Percentiles rank a stretch among this genome's conserved stretches.
phyloP scores from a whole-genome alignment of 2,888 invertebrate species.

The Silvanus unidentatus region DNA sequence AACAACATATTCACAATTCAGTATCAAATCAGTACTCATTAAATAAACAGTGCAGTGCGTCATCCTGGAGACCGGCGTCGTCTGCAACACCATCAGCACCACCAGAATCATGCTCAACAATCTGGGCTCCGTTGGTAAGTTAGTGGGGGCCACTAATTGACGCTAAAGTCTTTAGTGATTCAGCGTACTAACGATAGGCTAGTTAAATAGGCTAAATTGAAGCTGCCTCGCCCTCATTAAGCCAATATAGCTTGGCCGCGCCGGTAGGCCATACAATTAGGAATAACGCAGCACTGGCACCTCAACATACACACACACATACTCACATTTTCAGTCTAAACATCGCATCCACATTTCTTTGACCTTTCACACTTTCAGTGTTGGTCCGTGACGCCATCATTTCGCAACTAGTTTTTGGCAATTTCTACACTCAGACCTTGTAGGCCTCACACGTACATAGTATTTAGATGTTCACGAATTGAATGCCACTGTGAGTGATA shows the following conservation, averaged over 20 bases:
- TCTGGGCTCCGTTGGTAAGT: constrained; percentile 47
- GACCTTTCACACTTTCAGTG: constrained; percentile 38
- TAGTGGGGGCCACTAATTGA: constrained; percentile 46
- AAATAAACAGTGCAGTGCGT: constrained; percentile 50
- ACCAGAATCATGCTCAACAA: constrained; percentile 43
- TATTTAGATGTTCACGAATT: no score
- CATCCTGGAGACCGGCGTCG: constrained; percentile 20
- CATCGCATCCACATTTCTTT: constrained; percentile 17
- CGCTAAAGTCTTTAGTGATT: constrained; percentile 47
- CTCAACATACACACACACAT: constrained; percentile 16
- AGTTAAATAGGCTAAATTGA: constrained; percentile 49
- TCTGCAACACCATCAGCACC: constrained; percentile 10
- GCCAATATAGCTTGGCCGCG: constrained; percentile 42
- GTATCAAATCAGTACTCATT: constrained; percentile 50
- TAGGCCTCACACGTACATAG: no score
- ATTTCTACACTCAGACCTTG: no score
- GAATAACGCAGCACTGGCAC: constrained; percentile 31
- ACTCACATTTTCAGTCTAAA: background rate
- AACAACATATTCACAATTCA: constrained; percentile 48
- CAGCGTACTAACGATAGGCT: constrained; percentile 48
- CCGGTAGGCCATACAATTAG: constrained; percentile 47
- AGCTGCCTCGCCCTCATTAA: constrained; percentile 48
- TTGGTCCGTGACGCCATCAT: constrained; percentile 20
- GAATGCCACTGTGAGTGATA: no score
- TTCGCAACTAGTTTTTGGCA: no score